Percentiles rank a stretch among this genome's conserved stretches.
These are phyloP conservation scores for Autographa gamma DNA, from an alignment of 2,888 invertebrate genomes.

Conservation along the genomic window DNA sequence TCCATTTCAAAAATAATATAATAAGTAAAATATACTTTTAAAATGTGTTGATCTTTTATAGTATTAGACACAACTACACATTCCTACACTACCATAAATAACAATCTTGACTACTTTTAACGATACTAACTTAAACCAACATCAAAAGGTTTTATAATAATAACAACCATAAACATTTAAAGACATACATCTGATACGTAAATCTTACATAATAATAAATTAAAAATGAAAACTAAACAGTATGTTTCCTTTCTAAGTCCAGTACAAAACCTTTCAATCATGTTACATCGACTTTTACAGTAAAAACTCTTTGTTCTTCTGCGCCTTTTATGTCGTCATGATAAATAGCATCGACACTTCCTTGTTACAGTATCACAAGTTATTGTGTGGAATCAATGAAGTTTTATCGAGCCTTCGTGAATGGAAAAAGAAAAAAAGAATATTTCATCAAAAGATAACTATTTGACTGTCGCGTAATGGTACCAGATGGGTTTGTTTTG, in stretches of 20 bases:
- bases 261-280: not conserved
- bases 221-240: not conserved
- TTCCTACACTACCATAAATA: too few species aligned
- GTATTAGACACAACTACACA: too few species aligned
- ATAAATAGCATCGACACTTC: not conserved
- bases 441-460: not conserved
- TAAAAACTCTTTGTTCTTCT: not conserved
- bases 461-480: not conserved
- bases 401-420: not conserved
- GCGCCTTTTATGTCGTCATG: not conserved
- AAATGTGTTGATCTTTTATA: too few species aligned
- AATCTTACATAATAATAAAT: not conserved
- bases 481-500: not conserved
- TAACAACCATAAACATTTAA: too few species aligned
- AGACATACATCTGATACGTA: too few species aligned
- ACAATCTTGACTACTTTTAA: too few species aligned
- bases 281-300: not conserved
- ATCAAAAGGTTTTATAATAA: too few species aligned
- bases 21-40: too few species aligned
- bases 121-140: too few species aligned
- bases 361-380: not conserved
- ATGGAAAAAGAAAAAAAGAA: not conserved
- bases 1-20: too few species aligned
- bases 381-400: slow-evolving; percentile 1
- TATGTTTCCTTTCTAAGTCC: not conserved